A percentile compares a stretch with the other conserved stretches of the same genome.
Evolutionary conservation across 2,113 vertebrate genomes (phyloP).

Genomic region (Nycticryphes semicollaris): DNA sequence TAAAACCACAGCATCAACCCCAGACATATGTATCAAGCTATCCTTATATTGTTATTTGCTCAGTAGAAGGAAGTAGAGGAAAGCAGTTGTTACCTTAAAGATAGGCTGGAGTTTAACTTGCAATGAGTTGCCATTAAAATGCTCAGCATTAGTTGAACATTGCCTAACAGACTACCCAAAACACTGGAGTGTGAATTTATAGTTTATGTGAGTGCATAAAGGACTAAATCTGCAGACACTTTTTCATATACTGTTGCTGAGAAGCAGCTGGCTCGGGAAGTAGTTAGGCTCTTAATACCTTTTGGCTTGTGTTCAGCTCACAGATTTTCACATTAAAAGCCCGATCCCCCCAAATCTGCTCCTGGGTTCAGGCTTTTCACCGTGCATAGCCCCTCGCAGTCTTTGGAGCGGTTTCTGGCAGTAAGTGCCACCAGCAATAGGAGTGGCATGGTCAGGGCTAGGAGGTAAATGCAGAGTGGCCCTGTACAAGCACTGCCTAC

Average conservation of each 20-base stretch:
- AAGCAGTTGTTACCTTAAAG: neutral
- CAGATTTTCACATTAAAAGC: neutral
- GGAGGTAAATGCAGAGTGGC: neutral
- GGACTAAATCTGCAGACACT: neutral
- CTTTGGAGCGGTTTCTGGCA: neutral
- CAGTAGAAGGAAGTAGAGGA: neutral
- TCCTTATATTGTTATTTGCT: neutral
- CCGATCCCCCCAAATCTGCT: neutral
- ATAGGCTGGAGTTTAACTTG: neutral
- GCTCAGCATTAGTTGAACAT: neutral
- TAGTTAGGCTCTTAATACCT: neutral
- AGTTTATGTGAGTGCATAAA: neutral
- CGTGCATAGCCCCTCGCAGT: neutral
- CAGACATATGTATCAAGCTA: conserved; percentile 4
- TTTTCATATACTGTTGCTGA: neutral
- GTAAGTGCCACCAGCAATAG: neutral
- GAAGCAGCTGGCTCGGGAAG: conserved; percentile 14
- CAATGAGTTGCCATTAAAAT: neutral
- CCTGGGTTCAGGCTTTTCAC: neutral
- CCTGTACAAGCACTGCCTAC: neutral
- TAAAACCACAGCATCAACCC: conserved; percentile 67
- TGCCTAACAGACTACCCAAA: neutral
- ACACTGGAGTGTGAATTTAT: conserved; percentile 4
- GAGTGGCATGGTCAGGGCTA: neutral
- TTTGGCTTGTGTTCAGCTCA: conserved; percentile 6